Base-by-base conservation (phyloP, 2,797 vertebrate species). In the Lagorchestes hirsutus region DNA sequence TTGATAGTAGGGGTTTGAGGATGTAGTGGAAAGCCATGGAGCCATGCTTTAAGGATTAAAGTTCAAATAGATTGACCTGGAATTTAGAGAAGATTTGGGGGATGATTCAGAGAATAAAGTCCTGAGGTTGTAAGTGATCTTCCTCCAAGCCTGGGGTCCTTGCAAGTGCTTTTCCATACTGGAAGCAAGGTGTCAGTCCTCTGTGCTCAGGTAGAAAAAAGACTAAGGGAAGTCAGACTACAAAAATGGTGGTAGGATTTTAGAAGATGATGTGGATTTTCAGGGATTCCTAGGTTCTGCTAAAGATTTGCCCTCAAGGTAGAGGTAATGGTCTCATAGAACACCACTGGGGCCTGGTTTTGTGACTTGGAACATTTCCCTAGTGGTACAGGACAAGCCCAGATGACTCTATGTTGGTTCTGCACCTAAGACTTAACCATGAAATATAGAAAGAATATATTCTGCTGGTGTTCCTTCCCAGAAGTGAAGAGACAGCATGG, bases 141-240 rank as follows among this genome's bases (percentile, higher is more conserved):
- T 74, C 55, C 31, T 91, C 18, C 13, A 90, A 55, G 90, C 58
- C 27, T 56, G 34, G 55, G 24, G 29, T 95, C 90, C 12, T 94
- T 91, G 93, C 31, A 74, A 50, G n/a, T 67, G 50, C 87, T 92
- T 74, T 95, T 94, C 50, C 10, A 54, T 90, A 54, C 67, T 90
- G 57, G 29, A 57, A 92, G 3, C 2, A 58, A 54, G 90, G 6
- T 91, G 5, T 91, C 12, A 57, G 55, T 90, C 94, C 87, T 29
- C n/a, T 93, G 92, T 92, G 27, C 22, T 96, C 91, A 91, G 22
- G 34, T 90, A 91, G 54, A 90, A 82, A 95, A 93, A 93, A 11
- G 0, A 90, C 52, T 93, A 96, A 55, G 93, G 54, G 93, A 55
- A 94, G 91, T 94, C 29, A 90, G 91, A 94, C 24, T 27, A 50